phyloP scores from a whole-genome alignment of 1,140 invertebrate genomes.

The Pararge aegeria region DNA sequence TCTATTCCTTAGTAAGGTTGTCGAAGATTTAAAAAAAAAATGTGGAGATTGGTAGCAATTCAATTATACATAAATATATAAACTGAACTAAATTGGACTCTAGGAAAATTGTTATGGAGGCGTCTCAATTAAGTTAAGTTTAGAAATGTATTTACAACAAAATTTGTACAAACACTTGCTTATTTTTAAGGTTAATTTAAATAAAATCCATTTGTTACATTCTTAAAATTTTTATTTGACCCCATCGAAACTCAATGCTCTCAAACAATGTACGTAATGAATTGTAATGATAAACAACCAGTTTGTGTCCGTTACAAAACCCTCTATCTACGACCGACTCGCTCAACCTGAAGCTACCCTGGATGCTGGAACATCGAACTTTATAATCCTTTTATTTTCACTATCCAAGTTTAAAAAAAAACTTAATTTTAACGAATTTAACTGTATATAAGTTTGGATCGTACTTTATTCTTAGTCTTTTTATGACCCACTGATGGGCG shows the following conservation, averaged over 20 bases:
- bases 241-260: conserved; percentile 69
- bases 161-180: too few relatives aligned
- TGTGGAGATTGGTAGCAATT: too few relatives aligned
- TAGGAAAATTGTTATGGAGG: too few relatives aligned
- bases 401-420: background rate
- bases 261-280: conserved; percentile 53
- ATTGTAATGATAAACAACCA: conserved; percentile 45
- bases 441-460: background rate
- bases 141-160: too few relatives aligned
- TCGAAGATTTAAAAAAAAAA: too few relatives aligned
- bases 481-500: too few relatives aligned
- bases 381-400: background rate
- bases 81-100: too few relatives aligned
- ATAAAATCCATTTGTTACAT: conserved; percentile 50
- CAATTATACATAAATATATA: too few relatives aligned
- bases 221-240: conserved; percentile 77
- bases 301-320: conserved; percentile 60
- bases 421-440: conserved; percentile 10
- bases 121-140: too few relatives aligned
- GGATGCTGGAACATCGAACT: conserved; percentile 6
- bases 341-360: conserved; percentile 39
- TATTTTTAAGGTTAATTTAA: conserved; percentile 17
- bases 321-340: conserved; percentile 49
- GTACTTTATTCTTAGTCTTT: too few relatives aligned
- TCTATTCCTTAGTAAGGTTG: too few relatives aligned